Base-by-base conservation (phyloP, 2,113 vertebrate genomes). In the Perca schrenkii region DNA sequence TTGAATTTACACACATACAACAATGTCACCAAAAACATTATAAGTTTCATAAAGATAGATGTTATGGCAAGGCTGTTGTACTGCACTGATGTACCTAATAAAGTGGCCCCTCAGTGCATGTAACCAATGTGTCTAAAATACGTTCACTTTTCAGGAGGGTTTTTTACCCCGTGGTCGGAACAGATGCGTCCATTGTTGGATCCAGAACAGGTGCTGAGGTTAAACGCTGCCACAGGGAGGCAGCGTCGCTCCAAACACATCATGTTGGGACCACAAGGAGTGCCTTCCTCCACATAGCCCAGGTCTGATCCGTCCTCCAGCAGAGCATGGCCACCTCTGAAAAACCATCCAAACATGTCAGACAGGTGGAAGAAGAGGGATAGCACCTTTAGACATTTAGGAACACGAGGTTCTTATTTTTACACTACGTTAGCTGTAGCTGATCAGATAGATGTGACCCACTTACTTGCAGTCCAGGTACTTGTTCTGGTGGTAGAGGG, bases 201-300 rank as follows among this genome's bases (percentile, higher is more conserved):
- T 73, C 97, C 96, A 0, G 97, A 92, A 76, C 98, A 99, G 86
- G 91, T 95, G 94, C 97, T 99, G 95, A 98, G 97, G 94, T 98
- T 98, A 94, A 99, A 99, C 70, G 96, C 94, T 0, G 95, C 93
- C 81, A 96, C 94, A 4, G 97, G 96, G 87, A 98, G 96, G 96
- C 98, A 99, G 94, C 95, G 97, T 74, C 94, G 97, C 77, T 97
- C 97, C 91, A 98, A 92, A 90, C 98, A 99, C 95, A 99, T 95
- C 97, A 99, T 99, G 89, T 97, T 97, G 81, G 98, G 97, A 5
- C 98, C 98, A 0, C 98, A 99, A 36, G 97, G 97, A 0, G 97
- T 97, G 84, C 98, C 98, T 0, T 98, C 96, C 92, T 98, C 97
- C 90, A 99, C 97, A 0, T 99, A 99, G 88, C 98, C 98, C 93